Percentiles rank a stretch among this genome's conserved stretches.
Conservation (phyloP, 2,888 invertebrate genomes). For the Brassicogethes aeneus region DNA sequence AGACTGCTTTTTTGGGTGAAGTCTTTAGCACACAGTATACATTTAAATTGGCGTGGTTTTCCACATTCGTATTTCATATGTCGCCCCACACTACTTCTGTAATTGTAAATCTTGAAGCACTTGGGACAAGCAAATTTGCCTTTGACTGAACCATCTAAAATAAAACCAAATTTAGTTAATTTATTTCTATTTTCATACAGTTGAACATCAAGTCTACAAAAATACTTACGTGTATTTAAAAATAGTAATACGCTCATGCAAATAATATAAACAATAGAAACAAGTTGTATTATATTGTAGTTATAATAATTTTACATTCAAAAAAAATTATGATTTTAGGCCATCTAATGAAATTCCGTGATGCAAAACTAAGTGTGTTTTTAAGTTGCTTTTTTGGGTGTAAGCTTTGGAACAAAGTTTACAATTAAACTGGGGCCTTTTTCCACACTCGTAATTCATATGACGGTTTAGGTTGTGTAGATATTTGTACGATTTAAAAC, state of each 20-base stretch:
- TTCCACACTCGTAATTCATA: slow-evolving; percentile 32
- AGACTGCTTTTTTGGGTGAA: slow-evolving; percentile 23
- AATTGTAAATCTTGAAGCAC: slow-evolving; percentile 27
- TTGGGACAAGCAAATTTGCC: slow-evolving; percentile 15
- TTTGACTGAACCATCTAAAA: slow-evolving; percentile 1
- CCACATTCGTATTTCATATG: slow-evolving; percentile 67
- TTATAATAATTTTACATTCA: too few species aligned
- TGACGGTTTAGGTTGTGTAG: slow-evolving; percentile 31
- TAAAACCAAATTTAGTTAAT: too few species aligned
- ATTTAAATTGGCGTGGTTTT: slow-evolving; percentile 57
- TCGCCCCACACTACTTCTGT: slow-evolving; percentile 40
- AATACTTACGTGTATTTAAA: too few species aligned
- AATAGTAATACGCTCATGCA: too few species aligned
- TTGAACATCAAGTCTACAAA: too few species aligned
- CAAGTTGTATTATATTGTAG: too few species aligned
- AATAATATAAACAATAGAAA: too few species aligned
- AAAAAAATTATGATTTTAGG: too few species aligned
- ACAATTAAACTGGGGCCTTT: slow-evolving; percentile 26
- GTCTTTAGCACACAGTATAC: slow-evolving; percentile 46
- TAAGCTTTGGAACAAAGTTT: slow-evolving; percentile 26
- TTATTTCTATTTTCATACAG: too few species aligned
- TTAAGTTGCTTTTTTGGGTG: slow-evolving; percentile 26
- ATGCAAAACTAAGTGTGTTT: slow-evolving; percentile 17
- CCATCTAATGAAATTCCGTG: too few species aligned
- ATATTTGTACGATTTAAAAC: slow-evolving; percentile 27